A percentile compares a stretch with the other conserved stretches of the same genome.
Evolutionary conservation across 2,888 invertebrate genomes (phyloP).

Genomic region (Creontiades dilutus): DNA sequence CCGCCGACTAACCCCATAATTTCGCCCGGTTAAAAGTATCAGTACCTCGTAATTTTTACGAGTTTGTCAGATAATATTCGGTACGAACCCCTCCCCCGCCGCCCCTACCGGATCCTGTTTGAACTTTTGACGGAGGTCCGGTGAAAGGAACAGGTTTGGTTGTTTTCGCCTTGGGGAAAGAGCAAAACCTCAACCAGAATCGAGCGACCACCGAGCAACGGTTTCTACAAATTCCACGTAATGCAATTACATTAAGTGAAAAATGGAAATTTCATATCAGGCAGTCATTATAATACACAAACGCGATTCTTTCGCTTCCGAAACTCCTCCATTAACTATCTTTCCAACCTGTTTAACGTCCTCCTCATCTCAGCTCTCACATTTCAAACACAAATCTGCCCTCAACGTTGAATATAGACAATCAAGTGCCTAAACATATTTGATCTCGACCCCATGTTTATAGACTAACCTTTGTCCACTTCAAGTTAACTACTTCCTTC

Average conservation of each 20-base stretch:
- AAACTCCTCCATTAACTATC: not conserved
- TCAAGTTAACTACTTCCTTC: no score
- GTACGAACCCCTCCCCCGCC: not conserved
- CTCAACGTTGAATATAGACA: no score
- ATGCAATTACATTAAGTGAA: no score
- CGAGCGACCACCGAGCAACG: not conserved
- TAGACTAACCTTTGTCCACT: no score
- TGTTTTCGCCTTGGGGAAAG: slow-evolving; percentile 35
- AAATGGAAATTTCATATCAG: no score
- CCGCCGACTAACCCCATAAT: slow-evolving; percentile 1
- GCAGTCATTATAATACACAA: not conserved
- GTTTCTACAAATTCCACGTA: not conserved
- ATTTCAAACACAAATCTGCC: no score
- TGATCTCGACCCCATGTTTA: no score
- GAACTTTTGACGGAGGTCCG: slow-evolving; percentile 47
- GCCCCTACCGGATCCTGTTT: slow-evolving; percentile 12
- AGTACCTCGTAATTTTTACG: slow-evolving; percentile 27
- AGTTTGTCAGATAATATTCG: slow-evolving; percentile 24
- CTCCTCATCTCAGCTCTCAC: no score
- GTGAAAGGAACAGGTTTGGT: slow-evolving; percentile 54
- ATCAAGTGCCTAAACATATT: no score
- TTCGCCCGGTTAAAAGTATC: not conserved
- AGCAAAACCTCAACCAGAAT: not conserved
- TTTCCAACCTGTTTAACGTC: no score
- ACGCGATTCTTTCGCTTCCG: not conserved